Percentiles rank a stretch among this genome's conserved stretches.
These are phyloP conservation scores for Caretta caretta DNA, from an alignment of 2,113 vertebrate species.

Conservation along the genomic window DNA sequence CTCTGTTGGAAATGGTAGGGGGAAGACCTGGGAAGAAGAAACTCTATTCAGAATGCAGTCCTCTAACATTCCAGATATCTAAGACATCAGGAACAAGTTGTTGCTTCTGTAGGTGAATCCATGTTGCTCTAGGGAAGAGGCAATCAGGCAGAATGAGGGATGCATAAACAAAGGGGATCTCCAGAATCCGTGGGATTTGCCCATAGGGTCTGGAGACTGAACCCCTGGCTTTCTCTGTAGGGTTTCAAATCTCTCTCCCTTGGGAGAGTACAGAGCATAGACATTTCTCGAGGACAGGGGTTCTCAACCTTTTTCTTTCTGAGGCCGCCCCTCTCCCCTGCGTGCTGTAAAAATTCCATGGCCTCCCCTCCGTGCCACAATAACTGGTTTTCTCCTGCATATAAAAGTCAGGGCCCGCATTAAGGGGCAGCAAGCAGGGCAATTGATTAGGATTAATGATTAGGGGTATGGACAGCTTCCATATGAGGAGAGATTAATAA, in stretches of 20 bases:
- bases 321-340: no score
- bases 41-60: neutral
- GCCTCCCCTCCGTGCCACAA: no score
- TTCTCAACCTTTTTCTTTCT: no score
- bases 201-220: neutral
- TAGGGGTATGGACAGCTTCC: no score
- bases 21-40: fast-evolving
- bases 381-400: no score
- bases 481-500: no score
- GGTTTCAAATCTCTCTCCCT: neutral
- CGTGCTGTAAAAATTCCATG: no score
- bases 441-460: no score
- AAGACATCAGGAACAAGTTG: neutral
- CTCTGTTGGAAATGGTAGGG: neutral
- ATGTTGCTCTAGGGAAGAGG: neutral
- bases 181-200: neutral
- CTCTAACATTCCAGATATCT: neutral
- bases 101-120: neutral
- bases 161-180: neutral
- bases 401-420: no score
- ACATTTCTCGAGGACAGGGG: neutral
- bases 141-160: neutral
- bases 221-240: neutral
- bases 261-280: neutral
- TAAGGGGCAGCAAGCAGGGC: no score